Conservation (phyloP, 2,113 vertebrate genomes). For the Mystacornis crossleyi region DNA sequence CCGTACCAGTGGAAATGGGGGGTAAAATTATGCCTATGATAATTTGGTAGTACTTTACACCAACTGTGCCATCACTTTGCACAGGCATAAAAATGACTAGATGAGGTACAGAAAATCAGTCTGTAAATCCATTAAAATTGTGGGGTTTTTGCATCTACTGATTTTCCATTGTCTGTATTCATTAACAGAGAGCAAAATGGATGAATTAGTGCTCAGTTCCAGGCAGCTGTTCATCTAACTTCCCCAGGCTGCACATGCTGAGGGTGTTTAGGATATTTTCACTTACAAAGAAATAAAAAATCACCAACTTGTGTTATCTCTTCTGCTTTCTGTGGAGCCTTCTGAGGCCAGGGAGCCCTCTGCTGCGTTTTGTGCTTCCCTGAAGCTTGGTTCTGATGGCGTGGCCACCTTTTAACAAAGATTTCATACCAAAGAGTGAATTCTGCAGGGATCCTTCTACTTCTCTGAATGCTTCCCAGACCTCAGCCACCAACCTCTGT, state of each 20-base stretch:
- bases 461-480: neutral
- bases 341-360: neutral
- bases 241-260: slow-evolving; percentile 19
- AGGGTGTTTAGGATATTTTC: slow-evolving; percentile 26
- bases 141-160: slow-evolving; percentile 41
- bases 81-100: slow-evolving; percentile 11
- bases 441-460: neutral
- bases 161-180: slow-evolving; percentile 56
- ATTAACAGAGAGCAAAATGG: slow-evolving; percentile 36
- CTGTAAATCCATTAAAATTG: slow-evolving; percentile 28
- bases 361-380: neutral
- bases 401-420: neutral
- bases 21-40: slow-evolving; percentile 33
- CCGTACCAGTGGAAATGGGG: neutral
- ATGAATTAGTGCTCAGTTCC: slow-evolving; percentile 34
- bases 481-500: neutral
- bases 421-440: neutral
- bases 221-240: slow-evolving; percentile 44
- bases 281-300: neutral
- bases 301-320: neutral
- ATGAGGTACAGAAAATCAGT: slow-evolving; percentile 45
- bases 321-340: neutral
- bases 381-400: neutral
- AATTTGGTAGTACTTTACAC: neutral
- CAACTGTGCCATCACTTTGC: slow-evolving; percentile 6